Base-by-base conservation (phyloP, 2,113 vertebrate species). In the Chaenocephalus aceratus region DNA sequence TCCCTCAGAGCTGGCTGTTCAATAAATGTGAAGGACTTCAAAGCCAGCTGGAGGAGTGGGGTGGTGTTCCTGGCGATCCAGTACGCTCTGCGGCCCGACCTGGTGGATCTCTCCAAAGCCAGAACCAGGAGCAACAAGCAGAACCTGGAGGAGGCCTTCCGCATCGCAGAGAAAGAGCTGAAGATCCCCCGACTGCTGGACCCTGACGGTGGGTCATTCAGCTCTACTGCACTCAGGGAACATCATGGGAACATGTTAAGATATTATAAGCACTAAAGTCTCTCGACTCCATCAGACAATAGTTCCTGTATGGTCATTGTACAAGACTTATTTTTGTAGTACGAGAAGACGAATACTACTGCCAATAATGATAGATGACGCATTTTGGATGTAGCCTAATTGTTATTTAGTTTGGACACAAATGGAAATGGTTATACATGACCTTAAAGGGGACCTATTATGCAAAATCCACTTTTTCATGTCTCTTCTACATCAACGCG, bases 101-200 rank as follows among this genome's bases (percentile, higher is more conserved):
- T 98, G 34, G 94, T 98, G 86, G 95, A 98, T 81, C 77, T 98
- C 86, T 93, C 95, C 76, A 95, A 86, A 70, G 93, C 96, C 82
- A 95, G 93, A 89, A 91, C 87, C 36, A 93, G 95, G 83, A 96
- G 95, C 84, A 97, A 97, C 94, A 95, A 85, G 82, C 97, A 99
- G 88, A 99, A 99, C 86, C 94, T 99, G 82, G 95, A 96, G 72
- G 97, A 97, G 62, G 98, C 97, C 4, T 99, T 99, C 64, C 76
- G 75, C 72, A 92, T 96, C 1, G 98, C 98, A 21, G 97, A 99
- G 81, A 82, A 13, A 57, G 97, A 98, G 83, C 88, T 99, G 69
- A 94, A 93, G 71, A 98, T 99, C 73, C 97, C 98, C 65, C 92
- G 88, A 4, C 91, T 99, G 74, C 94, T 99, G 87, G 97, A 99